Evolutionary conservation across 2,797 vertebrate species (phyloP), one percentile per base, ranked within the genome.

Genomic region (Echeneis naucrates): DNA sequence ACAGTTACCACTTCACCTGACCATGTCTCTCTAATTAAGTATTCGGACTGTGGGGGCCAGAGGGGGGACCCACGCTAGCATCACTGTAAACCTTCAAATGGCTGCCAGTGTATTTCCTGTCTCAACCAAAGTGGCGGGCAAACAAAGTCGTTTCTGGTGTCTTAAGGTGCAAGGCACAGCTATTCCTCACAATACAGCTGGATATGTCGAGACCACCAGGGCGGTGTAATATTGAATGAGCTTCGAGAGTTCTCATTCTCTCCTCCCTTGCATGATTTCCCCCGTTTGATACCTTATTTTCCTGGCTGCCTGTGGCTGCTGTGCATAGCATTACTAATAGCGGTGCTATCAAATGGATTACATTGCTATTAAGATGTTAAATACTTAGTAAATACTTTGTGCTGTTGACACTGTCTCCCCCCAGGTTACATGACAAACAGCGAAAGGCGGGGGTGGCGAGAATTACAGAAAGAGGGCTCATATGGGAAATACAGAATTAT

Each of bases 281-380:
- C 73, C 51, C 62, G 67, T 61, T 64, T 68, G 24, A 66, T 44
- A 51, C 70, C 64, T 57, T 75, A 55, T 82, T 57, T 78, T 54
- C 57, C 58, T 50, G 61, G 51, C 66, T 71, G 72, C 61, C 33
- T 65, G 61, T 71, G 67, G 68, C 64, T 57, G 65, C 38, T 80
- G 72, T 78, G 71, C 75, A 78, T 44, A 78, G 77, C 74, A 75
- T 82, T 37, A 56, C 71, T 78, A 75, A 85, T 73, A 67, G 50
- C 56, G 45, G 23, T 40, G 51, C 77, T 58, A 72, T 51, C 68
- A 67, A 69, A 76, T 68, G 60, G 75, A 83, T 86, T 76, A 78
- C 60, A 76, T 78, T 76, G 48, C 72, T 57, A 71, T 76, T 83
- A 78, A 54, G 61, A 74, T 68, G 76, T 56, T 72, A 64, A 72